phyloP scores from a whole-genome alignment of 2,888 invertebrate genomes.

The Machimus atricapillus region DNA sequence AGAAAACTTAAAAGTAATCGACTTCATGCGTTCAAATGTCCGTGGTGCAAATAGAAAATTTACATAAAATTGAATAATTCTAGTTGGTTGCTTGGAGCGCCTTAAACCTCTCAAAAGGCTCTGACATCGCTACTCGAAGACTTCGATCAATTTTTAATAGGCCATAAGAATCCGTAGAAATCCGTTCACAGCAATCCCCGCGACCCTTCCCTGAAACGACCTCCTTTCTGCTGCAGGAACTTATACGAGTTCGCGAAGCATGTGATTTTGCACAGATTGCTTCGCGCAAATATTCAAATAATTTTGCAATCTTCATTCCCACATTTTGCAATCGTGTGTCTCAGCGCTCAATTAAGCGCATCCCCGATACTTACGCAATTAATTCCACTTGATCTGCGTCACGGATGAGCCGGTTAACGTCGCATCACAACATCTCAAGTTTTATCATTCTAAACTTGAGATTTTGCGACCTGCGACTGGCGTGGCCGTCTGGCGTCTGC shows the following conservation, averaged over 20 bases:
- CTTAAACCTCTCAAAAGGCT: background rate
- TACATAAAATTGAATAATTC: background rate
- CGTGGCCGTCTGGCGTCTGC: background rate
- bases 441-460: background rate
- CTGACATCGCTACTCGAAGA: background rate
- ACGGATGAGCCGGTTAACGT: background rate
- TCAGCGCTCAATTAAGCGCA: background rate
- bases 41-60: background rate
- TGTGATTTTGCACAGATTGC: background rate
- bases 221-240: background rate
- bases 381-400: background rate
- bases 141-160: background rate
- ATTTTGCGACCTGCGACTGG: background rate
- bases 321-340: background rate
- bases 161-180: background rate
- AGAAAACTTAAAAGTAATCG: background rate
- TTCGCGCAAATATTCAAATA: background rate
- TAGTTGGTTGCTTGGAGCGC: background rate
- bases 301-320: background rate
- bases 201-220: background rate
- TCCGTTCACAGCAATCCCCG: background rate
- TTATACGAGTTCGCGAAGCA: background rate
- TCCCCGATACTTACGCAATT: background rate
- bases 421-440: background rate
- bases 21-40: background rate